Conservation (phyloP, 1,140 invertebrate genomes). For the Heliconius himera region DNA sequence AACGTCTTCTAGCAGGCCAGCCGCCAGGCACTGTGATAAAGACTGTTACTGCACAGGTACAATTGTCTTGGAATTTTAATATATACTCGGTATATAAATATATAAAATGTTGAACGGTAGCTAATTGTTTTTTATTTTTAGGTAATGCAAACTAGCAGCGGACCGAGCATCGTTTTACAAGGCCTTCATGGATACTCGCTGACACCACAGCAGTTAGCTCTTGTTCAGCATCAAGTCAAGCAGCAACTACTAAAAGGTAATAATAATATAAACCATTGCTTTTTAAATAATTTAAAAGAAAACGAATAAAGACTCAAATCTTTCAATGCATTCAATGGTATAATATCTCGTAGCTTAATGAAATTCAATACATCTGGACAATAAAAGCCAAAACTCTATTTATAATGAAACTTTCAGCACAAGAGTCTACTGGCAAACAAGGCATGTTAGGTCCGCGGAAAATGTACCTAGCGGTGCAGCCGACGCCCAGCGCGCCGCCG, state of each 20-base stretch:
- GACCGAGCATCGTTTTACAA: constrained; percentile 91
- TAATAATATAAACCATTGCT: not conserved
- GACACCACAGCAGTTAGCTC: constrained; percentile 88
- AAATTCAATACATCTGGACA: not conserved
- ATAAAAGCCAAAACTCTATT: not conserved
- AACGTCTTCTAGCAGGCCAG: constrained; percentile 87
- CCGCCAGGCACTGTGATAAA: constrained; percentile 93
- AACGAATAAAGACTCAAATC: not conserved
- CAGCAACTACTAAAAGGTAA: constrained; percentile 92
- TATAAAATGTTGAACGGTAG: not conserved
- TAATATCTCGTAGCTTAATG: too few relatives aligned
- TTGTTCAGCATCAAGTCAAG: constrained; percentile 93
- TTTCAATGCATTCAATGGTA: not conserved
- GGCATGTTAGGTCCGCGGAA: constrained; percentile 91
- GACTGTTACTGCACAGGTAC: constrained; percentile 88
- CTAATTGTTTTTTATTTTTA: constrained; percentile 46
- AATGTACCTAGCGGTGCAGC: constrained; percentile 92
- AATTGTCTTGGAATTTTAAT: not conserved
- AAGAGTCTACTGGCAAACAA: constrained; percentile 91
- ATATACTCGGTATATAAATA: not conserved
- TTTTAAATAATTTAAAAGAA: too few relatives aligned
- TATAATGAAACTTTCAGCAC: constrained; percentile 81
- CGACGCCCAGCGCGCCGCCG: constrained; percentile 71
- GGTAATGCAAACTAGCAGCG: constrained; percentile 91
- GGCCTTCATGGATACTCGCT: constrained; percentile 91